Conservation (phyloP, 2,797 vertebrate genomes). For the Chelon labrosus region DNA sequence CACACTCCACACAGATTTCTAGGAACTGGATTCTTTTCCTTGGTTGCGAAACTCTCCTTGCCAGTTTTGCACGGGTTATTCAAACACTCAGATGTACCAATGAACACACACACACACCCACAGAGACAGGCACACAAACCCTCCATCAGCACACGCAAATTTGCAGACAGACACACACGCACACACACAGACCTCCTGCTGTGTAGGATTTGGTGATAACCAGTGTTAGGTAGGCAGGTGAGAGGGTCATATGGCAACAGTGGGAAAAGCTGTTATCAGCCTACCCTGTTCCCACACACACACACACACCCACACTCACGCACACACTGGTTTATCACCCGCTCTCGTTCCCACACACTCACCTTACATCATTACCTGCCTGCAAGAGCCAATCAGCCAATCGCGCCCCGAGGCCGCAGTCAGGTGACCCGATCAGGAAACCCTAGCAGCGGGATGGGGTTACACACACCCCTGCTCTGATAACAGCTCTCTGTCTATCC, state of each 20-base stretch:
- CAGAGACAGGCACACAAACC: conserved; percentile 4
- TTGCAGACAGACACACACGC: conserved; percentile 20
- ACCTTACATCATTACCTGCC: conserved; percentile 99
- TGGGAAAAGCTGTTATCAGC: conserved; percentile 91
- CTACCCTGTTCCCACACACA: conserved; percentile 68
- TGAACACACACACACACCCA: background rate
- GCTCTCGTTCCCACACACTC: conserved; percentile 99
- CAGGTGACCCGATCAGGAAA: conserved; percentile 98
- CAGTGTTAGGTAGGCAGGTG: conserved; percentile 84
- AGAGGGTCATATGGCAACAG: conserved; percentile 89
- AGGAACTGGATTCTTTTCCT: too few species aligned
- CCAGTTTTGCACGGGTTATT: conserved; percentile 27
- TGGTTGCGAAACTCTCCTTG: too few species aligned
- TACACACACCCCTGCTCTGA: conserved; percentile 93
- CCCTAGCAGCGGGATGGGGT: conserved; percentile 92
- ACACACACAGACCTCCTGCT: conserved; percentile 70
- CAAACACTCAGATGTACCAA: conserved; percentile 31
- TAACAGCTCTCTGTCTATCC: conserved; percentile 91
- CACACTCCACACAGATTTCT: too few species aligned
- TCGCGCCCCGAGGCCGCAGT: conserved; percentile 81
- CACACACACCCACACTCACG: conserved; percentile 47
- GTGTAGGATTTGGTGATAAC: conserved; percentile 95
- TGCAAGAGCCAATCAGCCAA: conserved; percentile 90
- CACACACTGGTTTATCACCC: conserved; percentile 89
- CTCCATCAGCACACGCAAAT: conserved; percentile 6